Base-by-base conservation (phyloP, 1,140 invertebrate species). In the Philopotamus ludificatus region DNA sequence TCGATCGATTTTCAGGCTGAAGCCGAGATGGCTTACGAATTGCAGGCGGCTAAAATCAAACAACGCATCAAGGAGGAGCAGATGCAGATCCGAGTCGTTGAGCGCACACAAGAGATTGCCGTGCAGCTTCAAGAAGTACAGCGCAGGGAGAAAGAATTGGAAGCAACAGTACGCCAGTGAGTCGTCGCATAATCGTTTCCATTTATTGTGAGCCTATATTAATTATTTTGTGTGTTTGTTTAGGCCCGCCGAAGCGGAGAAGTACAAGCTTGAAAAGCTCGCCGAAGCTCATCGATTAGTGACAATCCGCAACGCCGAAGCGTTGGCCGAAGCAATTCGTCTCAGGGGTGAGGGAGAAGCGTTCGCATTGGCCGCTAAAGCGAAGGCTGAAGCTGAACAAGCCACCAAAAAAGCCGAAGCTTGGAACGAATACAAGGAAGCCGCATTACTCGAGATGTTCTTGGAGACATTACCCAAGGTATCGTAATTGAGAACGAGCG, bases 391-490 rank as follows among this genome's bases (percentile, higher is more conserved):
- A 74, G 94, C 95, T 3, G 94, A 95, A 79, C 94, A 96, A 81
- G 96, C 98, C 91, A 87, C 90, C 0, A 94, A 94, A 79, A 98
- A 98, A 76, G 96, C 95, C 8, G 94, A 96, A 72, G 96, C 96
- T 20, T 98, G 90, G 87, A 93, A 91, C 74, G 93, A 97, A 74
- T 99, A 97, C 75, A 92, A 94, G 69, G 93, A 93, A 67, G 95
- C 96, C 49, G 96, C 96, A 28, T 95, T 98, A 88, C 87, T 97
- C 54, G 95, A 98, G 73, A 98, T 98, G 95, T 88, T 97, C 73
- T 84, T 99, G 18, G 93, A 97, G 58, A 93, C 91, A n/a, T 78
- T 98, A 73, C 95, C 96, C 39, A 97, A 95, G 86, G 95, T 97
- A 81, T 69, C 20, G 8, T 45, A n/a, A n/a, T n/a, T n/a, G n/a